These are phyloP conservation scores for Paradisaea rubra DNA, from an alignment of 2,113 vertebrate genomes.

Conservation along the genomic window DNA sequence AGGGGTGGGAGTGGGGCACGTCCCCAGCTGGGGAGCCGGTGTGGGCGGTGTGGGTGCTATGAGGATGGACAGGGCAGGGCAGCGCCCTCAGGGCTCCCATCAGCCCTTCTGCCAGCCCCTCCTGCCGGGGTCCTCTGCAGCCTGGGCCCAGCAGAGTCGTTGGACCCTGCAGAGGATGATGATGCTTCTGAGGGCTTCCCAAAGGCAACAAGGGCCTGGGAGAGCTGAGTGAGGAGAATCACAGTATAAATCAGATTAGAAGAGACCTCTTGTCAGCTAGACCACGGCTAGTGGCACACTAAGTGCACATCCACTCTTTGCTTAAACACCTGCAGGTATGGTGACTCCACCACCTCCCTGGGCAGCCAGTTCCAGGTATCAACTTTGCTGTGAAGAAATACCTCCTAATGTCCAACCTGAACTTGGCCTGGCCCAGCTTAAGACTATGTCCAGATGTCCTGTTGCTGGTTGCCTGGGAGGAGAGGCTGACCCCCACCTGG, in stretches of 20 bases:
- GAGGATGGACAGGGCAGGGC: no score
- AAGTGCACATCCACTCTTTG: not conserved
- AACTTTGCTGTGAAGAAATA: not conserved
- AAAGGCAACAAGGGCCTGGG: not conserved
- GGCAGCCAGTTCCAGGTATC: not conserved
- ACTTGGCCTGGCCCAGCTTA: not conserved
- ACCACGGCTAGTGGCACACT: not conserved
- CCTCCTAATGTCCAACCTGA: not conserved
- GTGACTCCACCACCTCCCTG: not conserved
- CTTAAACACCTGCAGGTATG: not conserved
- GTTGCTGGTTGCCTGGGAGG: not conserved
- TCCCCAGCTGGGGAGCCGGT: not conserved
- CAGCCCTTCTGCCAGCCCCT: no score
- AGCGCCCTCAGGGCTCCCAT: fast-evolving
- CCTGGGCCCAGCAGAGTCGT: fast-evolving
- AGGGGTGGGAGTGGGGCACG: fast-evolving
- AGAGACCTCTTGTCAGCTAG: not conserved
- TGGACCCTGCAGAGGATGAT: not conserved
- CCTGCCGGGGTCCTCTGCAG: fast-evolving
- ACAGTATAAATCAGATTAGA: not conserved
- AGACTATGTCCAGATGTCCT: not conserved
- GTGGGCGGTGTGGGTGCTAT: not conserved
- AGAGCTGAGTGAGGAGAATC: no score
- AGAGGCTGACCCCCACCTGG: not conserved
- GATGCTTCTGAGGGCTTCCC: not conserved